These are phyloP conservation scores for Cheilosia soror DNA, from an alignment of 2,888 invertebrate genomes.

Conservation along the genomic window DNA sequence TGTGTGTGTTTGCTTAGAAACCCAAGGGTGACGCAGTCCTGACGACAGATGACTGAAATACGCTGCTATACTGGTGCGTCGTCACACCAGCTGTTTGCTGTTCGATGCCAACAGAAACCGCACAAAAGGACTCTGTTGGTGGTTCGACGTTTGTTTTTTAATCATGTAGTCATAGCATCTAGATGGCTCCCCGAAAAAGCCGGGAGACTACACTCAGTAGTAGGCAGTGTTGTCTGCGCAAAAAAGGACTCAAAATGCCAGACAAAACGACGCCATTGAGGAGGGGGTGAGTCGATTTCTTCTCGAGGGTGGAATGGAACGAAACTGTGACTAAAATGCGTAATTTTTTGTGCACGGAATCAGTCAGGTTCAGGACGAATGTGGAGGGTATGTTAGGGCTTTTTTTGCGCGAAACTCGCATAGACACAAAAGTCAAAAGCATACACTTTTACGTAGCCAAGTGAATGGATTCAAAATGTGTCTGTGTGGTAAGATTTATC, in stretches of 20 bases:
- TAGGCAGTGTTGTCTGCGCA: slow-evolving; percentile 29
- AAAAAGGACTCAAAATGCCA: slow-evolving; percentile 61
- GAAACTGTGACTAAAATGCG: slow-evolving; percentile 74
- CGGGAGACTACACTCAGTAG: slow-evolving; percentile 1
- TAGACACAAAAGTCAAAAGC: slow-evolving; percentile 46
- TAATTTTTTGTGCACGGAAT: slow-evolving; percentile 47
- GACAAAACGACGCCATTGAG: slow-evolving; percentile 64
- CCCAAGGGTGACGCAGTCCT: slow-evolving; percentile 31
- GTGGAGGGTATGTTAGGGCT: slow-evolving; percentile 32
- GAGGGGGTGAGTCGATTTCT: slow-evolving; percentile 8
- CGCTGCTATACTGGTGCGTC: slow-evolving; percentile 38
- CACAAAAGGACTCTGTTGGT: slow-evolving; percentile 70
- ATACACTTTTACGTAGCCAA: slow-evolving; percentile 19
- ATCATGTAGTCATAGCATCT: slow-evolving; percentile 40
- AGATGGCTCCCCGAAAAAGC: slow-evolving; percentile 32
- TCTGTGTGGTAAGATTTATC: slow-evolving; percentile 65
- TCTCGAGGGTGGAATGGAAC: slow-evolving; percentile 38
- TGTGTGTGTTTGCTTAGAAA: slow-evolving; percentile 22
- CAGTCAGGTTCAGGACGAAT: slow-evolving; percentile 9
- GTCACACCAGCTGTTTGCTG: slow-evolving; percentile 69
- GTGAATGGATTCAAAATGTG: slow-evolving; percentile 62
- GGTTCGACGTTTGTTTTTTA: slow-evolving; percentile 68
- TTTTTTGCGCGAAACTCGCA: slow-evolving; percentile 37
- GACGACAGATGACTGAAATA: slow-evolving; percentile 68
- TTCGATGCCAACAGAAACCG: slow-evolving; percentile 64